phyloP scores from a whole-genome alignment of 2,797 vertebrate species.

The Dicrostonyx torquatus region DNA sequence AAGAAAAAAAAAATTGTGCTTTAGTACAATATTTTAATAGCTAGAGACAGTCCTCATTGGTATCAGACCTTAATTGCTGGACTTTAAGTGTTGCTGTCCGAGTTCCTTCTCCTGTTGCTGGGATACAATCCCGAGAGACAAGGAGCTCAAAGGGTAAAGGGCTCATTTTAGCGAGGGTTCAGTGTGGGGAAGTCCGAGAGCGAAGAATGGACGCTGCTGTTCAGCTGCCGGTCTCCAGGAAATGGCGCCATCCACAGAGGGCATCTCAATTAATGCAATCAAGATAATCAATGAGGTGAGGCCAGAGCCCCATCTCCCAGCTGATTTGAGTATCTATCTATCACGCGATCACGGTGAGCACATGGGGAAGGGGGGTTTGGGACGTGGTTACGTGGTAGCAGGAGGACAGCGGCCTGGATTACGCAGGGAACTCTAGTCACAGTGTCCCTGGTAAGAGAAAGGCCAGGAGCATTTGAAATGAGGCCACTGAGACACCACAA shows the following conservation, averaged over 20 bases:
- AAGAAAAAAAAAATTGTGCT: too few relatives aligned
- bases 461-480: neutral
- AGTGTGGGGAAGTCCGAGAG: neutral
- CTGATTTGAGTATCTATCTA: too few relatives aligned
- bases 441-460: neutral
- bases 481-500: neutral
- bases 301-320: neutral
- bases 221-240: neutral
- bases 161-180: neutral
- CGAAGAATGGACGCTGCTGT: neutral
- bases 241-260: neutral
- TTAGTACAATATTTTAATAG: neutral
- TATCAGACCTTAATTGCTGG: neutral
- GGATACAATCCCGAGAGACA: neutral
- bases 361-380: neutral
- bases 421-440: neutral
- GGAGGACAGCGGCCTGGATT: neutral
- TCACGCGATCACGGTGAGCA: neutral
- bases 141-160: neutral
- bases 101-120: neutral
- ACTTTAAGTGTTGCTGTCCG: neutral
- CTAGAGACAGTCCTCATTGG: neutral
- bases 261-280: neutral
- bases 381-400: neutral
- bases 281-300: neutral